phyloP scores from a whole-genome alignment of 2,113 vertebrate species.

The Macrotus californicus region DNA sequence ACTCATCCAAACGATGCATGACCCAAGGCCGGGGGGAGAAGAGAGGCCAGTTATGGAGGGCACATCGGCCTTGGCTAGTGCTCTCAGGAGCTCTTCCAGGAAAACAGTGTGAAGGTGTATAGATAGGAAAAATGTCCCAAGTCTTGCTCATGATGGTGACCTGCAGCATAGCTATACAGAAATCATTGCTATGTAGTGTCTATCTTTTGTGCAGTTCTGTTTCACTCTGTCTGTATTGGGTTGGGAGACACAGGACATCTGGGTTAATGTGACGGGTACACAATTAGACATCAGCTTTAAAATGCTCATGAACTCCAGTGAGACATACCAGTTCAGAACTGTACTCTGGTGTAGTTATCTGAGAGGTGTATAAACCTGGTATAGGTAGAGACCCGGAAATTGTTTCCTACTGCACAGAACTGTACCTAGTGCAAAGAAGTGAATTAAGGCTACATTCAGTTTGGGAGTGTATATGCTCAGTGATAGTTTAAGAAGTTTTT shows the following conservation, averaged over 20 bases:
- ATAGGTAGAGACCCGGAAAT: background rate
- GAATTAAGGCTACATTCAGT: background rate
- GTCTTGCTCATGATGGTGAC: background rate
- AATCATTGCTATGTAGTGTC: background rate
- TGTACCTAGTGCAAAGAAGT: background rate
- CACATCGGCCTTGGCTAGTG: background rate
- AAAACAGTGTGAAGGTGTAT: background rate
- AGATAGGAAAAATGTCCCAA: background rate
- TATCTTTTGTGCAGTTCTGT: background rate
- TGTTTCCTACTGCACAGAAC: background rate
- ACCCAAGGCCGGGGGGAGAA: background rate
- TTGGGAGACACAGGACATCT: background rate
- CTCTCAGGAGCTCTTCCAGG: background rate
- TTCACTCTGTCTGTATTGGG: background rate
- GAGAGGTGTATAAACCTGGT: background rate
- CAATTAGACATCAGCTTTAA: background rate
- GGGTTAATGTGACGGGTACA: background rate
- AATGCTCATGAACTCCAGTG: background rate
- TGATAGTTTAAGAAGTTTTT: background rate
- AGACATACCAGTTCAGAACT: background rate
- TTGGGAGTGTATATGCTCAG: background rate
- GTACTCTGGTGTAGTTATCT: background rate
- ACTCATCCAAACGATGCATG: background rate
- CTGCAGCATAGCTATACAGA: rapidly evolving
- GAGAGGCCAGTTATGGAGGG: background rate